Evolutionary conservation across 2,888 invertebrate genomes (phyloP).

Genomic region (Scaptomyza tumidula): DNA sequence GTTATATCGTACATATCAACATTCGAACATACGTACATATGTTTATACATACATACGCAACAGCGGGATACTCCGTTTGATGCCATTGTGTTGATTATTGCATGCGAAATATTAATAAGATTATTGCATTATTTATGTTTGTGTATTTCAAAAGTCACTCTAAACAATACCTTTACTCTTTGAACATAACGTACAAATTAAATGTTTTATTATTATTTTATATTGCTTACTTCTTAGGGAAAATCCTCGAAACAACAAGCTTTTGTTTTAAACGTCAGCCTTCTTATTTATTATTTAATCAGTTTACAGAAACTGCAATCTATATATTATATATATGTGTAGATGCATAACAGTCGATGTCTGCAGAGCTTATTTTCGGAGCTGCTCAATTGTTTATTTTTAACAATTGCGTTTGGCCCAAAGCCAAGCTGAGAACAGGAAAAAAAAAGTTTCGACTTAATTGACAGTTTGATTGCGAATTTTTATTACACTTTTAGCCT

Average conservation of each 20-base stretch:
- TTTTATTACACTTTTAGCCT: background rate
- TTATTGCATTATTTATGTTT: background rate
- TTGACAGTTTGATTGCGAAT: constrained; percentile 11
- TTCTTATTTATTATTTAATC: background rate
- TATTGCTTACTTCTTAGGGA: no score
- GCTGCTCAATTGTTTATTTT: background rate
- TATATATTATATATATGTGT: background rate
- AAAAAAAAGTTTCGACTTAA: background rate
- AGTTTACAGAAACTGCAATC: background rate
- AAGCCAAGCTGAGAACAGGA: background rate
- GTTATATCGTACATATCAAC: background rate
- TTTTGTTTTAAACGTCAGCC: background rate
- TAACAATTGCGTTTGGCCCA: background rate
- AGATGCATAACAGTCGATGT: background rate
- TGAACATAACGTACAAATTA: background rate
- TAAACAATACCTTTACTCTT: background rate
- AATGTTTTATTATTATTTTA: no score
- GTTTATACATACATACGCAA: background rate
- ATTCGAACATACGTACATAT: background rate
- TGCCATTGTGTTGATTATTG: constrained; percentile 1
- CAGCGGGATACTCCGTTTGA: background rate
- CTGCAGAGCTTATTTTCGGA: background rate
- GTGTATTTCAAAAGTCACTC: background rate
- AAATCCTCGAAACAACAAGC: background rate
- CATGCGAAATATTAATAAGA: constrained; percentile 1